Evolutionary conservation across 2,113 vertebrate species (phyloP).

Genomic region (Ailuropoda melanoleuca): DNA sequence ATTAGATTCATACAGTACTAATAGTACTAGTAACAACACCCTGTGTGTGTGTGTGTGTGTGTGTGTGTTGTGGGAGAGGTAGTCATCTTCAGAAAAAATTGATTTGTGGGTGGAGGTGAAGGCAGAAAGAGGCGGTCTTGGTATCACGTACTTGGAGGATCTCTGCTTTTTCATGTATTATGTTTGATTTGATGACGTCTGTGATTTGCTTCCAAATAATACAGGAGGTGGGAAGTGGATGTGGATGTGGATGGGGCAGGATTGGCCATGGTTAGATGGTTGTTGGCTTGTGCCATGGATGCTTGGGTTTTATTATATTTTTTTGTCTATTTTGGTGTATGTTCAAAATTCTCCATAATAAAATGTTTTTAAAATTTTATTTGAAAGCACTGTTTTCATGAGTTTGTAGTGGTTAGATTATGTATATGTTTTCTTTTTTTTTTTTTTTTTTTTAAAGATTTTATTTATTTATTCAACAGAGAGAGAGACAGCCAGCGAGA

Average conservation of each 20-base stretch:
- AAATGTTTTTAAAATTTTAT: conserved; percentile 19
- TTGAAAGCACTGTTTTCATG: conserved; percentile 22
- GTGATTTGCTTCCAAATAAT: conserved; percentile 44
- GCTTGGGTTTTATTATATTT: background rate
- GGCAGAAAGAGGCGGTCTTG: background rate
- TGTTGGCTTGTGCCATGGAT: background rate
- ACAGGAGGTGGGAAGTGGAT: background rate
- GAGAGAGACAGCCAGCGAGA: no score
- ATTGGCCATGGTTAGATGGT: background rate
- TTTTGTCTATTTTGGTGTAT: conserved; percentile 20
- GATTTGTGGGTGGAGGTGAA: background rate
- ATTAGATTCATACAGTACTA: background rate
- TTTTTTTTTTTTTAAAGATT: no score
- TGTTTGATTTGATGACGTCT: conserved; percentile 23
- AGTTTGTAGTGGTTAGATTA: conserved; percentile 37
- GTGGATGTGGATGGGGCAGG: background rate
- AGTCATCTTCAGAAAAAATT: background rate
- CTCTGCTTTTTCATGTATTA: background rate
- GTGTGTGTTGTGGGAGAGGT: background rate
- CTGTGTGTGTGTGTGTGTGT: background rate
- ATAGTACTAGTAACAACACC: background rate
- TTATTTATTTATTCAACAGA: no score
- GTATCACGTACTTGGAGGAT: background rate
- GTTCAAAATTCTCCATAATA: conserved; percentile 31
- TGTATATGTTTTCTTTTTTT: conserved; percentile 21